phyloP scores from a whole-genome alignment of 2,888 invertebrate species.

The Petrophora chlorosata region DNA sequence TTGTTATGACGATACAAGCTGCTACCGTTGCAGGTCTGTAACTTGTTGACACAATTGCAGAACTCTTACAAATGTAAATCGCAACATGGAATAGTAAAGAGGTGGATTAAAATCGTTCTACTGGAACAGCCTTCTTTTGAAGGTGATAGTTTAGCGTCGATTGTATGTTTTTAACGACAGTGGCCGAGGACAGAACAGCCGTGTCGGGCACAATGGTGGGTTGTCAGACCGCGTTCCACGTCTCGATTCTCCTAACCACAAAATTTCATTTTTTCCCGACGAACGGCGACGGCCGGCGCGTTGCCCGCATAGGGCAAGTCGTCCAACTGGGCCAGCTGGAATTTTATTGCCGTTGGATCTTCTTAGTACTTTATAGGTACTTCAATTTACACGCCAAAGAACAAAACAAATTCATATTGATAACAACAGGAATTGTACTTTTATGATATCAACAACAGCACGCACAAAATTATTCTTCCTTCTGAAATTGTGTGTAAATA shows the following conservation, averaged over 20 bases:
- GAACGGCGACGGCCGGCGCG: conserved; percentile 33
- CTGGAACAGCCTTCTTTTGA: conserved; percentile 6
- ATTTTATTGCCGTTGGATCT: conserved; percentile 60
- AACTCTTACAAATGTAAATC: conserved; percentile 16
- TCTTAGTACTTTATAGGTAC: conserved; percentile 46
- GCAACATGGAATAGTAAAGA: background rate
- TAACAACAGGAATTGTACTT: background rate
- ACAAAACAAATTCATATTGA: background rate
- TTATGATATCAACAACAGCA: too few species aligned
- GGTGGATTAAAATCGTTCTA: conserved; percentile 11
- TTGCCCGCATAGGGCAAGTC: conserved; percentile 66
- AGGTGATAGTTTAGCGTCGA: conserved; percentile 6
- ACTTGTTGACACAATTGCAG: conserved; percentile 5
- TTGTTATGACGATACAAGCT: conserved; percentile 50
- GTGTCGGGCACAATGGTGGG: conserved; percentile 41
- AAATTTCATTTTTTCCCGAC: conserved; percentile 59
- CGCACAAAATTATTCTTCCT: too few species aligned
- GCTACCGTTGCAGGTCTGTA: conserved; percentile 23
- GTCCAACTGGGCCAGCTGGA: conserved; percentile 52
- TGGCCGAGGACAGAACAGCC: conserved; percentile 22
- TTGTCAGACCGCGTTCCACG: conserved; percentile 43
- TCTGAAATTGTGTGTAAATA: too few species aligned
- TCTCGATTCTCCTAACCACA: conserved; percentile 61
- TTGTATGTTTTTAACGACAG: conserved; percentile 12
- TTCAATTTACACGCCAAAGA: conserved; percentile 34